Evolutionary conservation across 2,888 invertebrate species (phyloP), one percentile per base, ranked within the genome.

Genomic region (Patella pellucida): DNA sequence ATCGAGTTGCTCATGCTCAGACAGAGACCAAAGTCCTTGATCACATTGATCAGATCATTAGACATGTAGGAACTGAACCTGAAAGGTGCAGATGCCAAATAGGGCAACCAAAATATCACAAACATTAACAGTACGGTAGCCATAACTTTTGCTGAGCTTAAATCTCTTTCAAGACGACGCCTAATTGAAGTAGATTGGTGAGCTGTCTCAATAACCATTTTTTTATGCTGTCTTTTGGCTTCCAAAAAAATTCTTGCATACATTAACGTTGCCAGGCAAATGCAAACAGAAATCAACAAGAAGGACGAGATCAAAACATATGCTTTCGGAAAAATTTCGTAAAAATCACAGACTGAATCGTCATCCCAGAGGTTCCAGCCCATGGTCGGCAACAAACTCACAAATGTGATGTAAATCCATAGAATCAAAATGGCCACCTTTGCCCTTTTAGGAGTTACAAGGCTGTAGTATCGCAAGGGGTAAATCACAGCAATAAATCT

Each of bases 71-170:
- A 23, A 31, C 79, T 79, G 68, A 76, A 76, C 41, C 81, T 83
- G n/a, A 84, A 74, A 1, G 82, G 75, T 15, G 79, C 82, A 2
- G 77, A 69, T 7, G 74, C 54, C 27, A 83, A 68, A 67, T 83
- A 83, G 14, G 84, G 84, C 12, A 79, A 52, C 84, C 84, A 84
- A 74, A 83, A 84, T 14, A 84, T 51, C 14, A 84, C 56, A 62
- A 84, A 84, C 3, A 82, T 73, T 51, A 82, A 75, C 16, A 81
- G 80, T 4, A 84, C 77, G 15, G 78, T 62, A 5, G 78, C 78
- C 75, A 81, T 81, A 3, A 82, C 74, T 51, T 78, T 78, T 11
- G 82, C 78, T 9, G 76, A 76, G 31, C 74, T 73, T 4, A 80
- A 73, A 23, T 83, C 81, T 16, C 73, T 71, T 31, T 69, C 41